phyloP scores from a whole-genome alignment of 2,113 vertebrate species.

The Eira barbara region DNA sequence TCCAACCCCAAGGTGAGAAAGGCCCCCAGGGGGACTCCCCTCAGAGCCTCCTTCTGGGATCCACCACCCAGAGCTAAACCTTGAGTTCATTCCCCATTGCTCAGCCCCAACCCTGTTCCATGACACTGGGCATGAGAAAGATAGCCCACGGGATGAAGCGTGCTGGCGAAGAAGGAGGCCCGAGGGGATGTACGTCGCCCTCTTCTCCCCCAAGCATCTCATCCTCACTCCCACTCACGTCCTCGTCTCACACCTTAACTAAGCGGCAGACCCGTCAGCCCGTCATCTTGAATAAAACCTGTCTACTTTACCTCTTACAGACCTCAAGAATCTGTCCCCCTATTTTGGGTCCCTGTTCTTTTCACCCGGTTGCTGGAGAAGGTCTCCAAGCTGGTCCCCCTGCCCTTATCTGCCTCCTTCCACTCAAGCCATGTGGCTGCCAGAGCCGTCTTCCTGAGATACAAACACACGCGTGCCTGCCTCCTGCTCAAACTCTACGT shows the following conservation, averaged over 20 bases:
- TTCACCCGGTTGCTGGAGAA: not conserved
- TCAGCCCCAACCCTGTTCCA: not conserved
- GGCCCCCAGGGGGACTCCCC: too few species aligned
- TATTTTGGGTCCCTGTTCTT: too few species aligned
- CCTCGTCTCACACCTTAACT: not conserved
- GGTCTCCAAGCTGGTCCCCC: not conserved
- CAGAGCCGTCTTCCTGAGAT: not conserved
- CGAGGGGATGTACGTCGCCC: accelerated
- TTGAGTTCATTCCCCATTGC: not conserved
- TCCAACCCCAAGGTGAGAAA: not conserved
- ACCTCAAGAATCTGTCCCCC: not conserved
- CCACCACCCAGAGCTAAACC: not conserved
- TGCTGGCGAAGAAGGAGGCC: not conserved
- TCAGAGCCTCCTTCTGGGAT: not conserved
- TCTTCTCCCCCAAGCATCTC: not conserved
- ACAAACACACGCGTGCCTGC: accelerated
- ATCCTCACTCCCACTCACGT: too few species aligned
- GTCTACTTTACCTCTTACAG: not conserved
- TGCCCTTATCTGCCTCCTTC: not conserved
- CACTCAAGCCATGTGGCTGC: accelerated
- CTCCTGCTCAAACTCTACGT: accelerated
- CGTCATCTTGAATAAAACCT: not conserved
- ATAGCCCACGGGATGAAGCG: accelerated
- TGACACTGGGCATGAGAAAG: not conserved
- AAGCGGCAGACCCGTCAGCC: not conserved